Evolutionary conservation across 1,140 invertebrate species (phyloP).

Genomic region (Lucilia sericata): DNA sequence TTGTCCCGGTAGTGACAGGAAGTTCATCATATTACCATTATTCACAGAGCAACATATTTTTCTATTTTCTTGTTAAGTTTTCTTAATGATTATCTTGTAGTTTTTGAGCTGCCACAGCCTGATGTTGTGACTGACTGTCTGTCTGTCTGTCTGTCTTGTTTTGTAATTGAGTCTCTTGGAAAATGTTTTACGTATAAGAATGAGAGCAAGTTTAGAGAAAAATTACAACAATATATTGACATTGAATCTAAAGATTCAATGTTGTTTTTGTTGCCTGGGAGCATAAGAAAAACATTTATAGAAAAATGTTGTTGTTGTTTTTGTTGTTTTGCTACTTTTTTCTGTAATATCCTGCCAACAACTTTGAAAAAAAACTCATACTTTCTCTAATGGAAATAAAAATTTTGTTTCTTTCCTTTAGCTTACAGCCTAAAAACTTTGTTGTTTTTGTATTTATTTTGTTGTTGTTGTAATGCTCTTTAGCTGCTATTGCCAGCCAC

Average conservation of each 20-base stretch:
- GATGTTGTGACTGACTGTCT: neutral
- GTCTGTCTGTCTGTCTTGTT: neutral
- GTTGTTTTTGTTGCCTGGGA: slow-evolving; percentile 36
- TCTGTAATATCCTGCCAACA: slow-evolving; percentile 21
- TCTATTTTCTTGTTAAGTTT: neutral
- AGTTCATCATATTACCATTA: slow-evolving; percentile 19
- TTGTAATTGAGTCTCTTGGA: neutral
- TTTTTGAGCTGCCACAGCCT: too few relatives aligned
- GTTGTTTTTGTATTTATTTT: neutral
- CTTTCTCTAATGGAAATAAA: slow-evolving; percentile 20
- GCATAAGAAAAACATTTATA: slow-evolving; percentile 21
- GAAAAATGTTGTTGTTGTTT: neutral
- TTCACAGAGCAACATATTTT: neutral
- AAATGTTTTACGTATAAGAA: neutral
- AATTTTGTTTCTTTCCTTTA: neutral
- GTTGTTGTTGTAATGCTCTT: slow-evolving; percentile 24
- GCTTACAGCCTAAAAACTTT: neutral
- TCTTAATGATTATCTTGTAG: neutral
- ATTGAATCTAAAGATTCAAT: slow-evolving; percentile 40
- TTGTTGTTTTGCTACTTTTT: neutral
- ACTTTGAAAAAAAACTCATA: slow-evolving; percentile 22
- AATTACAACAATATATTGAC: slow-evolving; percentile 33
- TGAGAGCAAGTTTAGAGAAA: slow-evolving; percentile 27
- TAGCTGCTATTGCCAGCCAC: neutral
- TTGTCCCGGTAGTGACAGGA: slow-evolving; percentile 25